Evolutionary conservation across 2,797 vertebrate genomes (phyloP).

Genomic region (Loris lydekkerianus): DNA sequence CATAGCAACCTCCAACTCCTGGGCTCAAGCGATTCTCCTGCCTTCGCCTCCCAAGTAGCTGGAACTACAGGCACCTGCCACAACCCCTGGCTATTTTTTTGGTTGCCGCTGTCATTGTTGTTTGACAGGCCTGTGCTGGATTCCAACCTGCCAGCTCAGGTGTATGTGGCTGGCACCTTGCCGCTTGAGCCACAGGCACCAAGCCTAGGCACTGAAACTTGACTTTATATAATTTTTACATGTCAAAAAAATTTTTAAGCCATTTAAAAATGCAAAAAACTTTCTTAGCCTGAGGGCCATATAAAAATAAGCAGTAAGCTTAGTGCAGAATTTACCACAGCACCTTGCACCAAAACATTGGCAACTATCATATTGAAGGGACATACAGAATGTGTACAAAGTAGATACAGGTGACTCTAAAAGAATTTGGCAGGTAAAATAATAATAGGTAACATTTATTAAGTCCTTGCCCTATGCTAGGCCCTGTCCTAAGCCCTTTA

Average conservation of each 20-base stretch:
- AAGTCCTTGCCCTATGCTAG: not conserved
- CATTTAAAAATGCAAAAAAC: not conserved
- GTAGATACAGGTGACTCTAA: not conserved
- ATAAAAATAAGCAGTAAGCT: not conserved
- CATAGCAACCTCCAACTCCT: too few species aligned
- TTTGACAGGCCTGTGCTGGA: too few species aligned
- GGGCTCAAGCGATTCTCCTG: too few species aligned
- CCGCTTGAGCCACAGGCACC: too few species aligned
- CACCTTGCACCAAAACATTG: not conserved
- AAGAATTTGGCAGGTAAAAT: not conserved
- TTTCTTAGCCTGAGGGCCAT: not conserved
- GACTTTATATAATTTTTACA: not conserved
- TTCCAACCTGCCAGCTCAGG: too few species aligned
- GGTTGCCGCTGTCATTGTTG: too few species aligned
- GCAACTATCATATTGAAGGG: not conserved
- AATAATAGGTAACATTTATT: not conserved
- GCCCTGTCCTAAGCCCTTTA: not conserved
- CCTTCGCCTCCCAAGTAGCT: too few species aligned
- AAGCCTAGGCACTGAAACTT: not conserved
- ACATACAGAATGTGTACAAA: not conserved
- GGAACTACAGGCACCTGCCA: too few species aligned
- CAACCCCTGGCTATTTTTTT: too few species aligned
- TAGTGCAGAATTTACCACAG: not conserved
- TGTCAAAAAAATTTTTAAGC: not conserved
- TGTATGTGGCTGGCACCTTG: too few species aligned